Evolutionary conservation across 1,140 invertebrate genomes (phyloP).

Genomic region (Drosophila azteca): DNA sequence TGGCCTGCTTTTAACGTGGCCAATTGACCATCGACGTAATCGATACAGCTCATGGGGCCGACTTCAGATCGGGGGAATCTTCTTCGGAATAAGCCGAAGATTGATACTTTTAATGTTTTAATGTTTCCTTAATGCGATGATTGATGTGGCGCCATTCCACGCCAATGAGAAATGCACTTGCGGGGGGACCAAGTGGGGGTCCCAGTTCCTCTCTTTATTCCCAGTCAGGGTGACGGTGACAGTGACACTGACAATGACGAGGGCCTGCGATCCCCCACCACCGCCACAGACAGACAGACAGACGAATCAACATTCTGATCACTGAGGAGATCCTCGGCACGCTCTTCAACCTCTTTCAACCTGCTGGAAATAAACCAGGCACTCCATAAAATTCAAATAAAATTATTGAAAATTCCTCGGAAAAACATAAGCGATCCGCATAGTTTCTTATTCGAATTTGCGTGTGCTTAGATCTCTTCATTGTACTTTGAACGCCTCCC

Average conservation of each 20-base stretch:
- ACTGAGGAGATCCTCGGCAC: conserved; percentile 6
- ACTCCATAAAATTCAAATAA: conserved; percentile 49
- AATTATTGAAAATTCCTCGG: conserved; percentile 37
- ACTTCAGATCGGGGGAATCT: conserved; percentile 2
- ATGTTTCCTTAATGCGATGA: conserved; percentile 64
- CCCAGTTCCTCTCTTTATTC: neutral
- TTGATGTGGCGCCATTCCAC: conserved; percentile 73
- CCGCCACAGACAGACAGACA: conserved; percentile 27
- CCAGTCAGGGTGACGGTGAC: conserved; percentile 26
- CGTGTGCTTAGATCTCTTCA: conserved; percentile 28
- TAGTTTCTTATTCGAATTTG: conserved; percentile 9
- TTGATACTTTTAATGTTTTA: conserved; percentile 44
- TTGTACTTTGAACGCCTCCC: conserved; percentile 59
- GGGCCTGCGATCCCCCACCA: conserved; percentile 7
- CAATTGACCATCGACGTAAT: conserved; percentile 31
- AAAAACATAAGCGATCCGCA: conserved; percentile 20
- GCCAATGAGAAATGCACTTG: conserved; percentile 32
- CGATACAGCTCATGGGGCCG: conserved; percentile 27
- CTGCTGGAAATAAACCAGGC: conserved; percentile 24
- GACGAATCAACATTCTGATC: neutral
- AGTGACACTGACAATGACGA: conserved; percentile 16
- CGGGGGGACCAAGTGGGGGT: neutral
- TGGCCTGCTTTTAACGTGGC: too few relatives aligned
- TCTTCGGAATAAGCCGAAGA: conserved; percentile 34
- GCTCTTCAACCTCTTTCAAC: neutral